These are phyloP conservation scores for Junco hyemalis DNA, from an alignment of 2,113 vertebrate species.

Conservation along the genomic window DNA sequence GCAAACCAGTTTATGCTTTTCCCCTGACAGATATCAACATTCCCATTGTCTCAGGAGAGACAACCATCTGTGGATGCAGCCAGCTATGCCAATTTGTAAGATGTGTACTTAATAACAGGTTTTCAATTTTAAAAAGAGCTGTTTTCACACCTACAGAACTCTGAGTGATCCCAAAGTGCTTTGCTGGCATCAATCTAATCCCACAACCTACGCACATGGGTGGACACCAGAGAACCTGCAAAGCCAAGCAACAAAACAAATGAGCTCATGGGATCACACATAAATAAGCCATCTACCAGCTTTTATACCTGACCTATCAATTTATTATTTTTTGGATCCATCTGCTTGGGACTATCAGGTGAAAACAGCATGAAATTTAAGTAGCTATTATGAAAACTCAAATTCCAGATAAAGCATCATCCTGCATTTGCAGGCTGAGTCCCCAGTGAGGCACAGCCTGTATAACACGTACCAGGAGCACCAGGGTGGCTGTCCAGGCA, in stretches of 20 bases:
- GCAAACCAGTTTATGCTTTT: background rate
- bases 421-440: background rate
- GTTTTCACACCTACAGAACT: conserved; percentile 24
- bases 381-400: background rate
- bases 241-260: background rate
- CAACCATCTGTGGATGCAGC: background rate
- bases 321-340: background rate
- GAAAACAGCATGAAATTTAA: background rate
- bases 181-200: background rate
- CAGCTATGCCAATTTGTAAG: background rate
- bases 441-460: background rate
- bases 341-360: background rate
- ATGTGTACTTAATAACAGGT: conserved; percentile 1
- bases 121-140: background rate
- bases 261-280: background rate
- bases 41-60: background rate
- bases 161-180: conserved; percentile 5
- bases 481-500: background rate
- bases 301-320: background rate
- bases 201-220: background rate
- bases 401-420: background rate
- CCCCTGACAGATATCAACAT: background rate
- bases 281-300: background rate
- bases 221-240: background rate
- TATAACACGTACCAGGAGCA: background rate